phyloP scores from a whole-genome alignment of 2,888 invertebrate genomes.

The Polydrusus cervinus region DNA sequence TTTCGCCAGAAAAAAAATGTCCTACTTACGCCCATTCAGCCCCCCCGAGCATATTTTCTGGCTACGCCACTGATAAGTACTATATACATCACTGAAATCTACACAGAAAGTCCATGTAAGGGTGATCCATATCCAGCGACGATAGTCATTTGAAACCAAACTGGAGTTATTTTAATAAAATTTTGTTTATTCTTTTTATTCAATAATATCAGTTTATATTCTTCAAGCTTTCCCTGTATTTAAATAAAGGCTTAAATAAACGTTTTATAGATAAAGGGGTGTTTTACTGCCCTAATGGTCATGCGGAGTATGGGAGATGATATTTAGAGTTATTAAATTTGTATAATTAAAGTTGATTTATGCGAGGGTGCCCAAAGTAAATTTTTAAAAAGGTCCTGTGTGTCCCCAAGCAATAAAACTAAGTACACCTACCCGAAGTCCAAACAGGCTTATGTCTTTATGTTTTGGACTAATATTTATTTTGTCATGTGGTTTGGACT shows the following conservation, averaged over 20 bases:
- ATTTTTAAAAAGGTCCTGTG: conserved; percentile 45
- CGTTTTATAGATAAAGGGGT: conserved; percentile 51
- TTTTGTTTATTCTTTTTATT: too few species aligned
- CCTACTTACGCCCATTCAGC: too few species aligned
- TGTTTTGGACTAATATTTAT: conserved; percentile 26
- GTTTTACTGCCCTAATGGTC: conserved; percentile 49
- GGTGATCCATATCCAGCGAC: too few species aligned
- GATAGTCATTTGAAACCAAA: too few species aligned
- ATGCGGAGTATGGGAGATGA: conserved; percentile 46
- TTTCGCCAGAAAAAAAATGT: too few species aligned
- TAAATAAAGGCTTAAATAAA: conserved; percentile 36
- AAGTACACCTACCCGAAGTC: conserved; percentile 28
- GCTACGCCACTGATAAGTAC: too few species aligned
- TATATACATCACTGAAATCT: too few species aligned
- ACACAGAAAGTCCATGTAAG: too few species aligned
- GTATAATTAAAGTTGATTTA: conserved; percentile 55
- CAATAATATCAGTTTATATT: background rate
- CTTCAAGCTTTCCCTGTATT: conserved; percentile 22
- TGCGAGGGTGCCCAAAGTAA: conserved; percentile 41
- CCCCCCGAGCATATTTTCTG: too few species aligned
- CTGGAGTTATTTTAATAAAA: too few species aligned
- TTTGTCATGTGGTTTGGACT: conserved; percentile 41
- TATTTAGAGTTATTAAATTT: conserved; percentile 54
- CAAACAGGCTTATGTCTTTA: conserved; percentile 25
- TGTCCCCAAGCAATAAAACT: conserved; percentile 48